Percentiles rank a stretch among this genome's conserved stretches.
These are phyloP conservation scores for Callionymus lyra DNA, from an alignment of 2,113 vertebrate genomes.

Conservation along the genomic window DNA sequence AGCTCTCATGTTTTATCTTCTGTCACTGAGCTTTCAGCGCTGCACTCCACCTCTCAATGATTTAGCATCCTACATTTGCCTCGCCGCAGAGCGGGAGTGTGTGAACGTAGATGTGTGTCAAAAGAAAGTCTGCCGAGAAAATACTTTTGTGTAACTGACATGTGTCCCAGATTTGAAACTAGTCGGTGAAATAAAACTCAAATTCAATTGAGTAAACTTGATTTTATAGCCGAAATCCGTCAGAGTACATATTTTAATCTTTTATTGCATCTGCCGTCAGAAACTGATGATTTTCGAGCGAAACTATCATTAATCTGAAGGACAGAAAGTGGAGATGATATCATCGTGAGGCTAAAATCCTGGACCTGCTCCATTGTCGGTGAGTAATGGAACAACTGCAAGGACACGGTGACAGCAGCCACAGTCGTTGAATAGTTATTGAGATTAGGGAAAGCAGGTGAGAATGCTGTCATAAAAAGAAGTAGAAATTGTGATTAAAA, in stretches of 20 bases:
- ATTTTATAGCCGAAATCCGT: too few species aligned
- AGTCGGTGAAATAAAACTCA: too few species aligned
- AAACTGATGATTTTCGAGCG: conserved; percentile 16
- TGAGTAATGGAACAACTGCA: conserved; percentile 24
- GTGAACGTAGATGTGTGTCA: conserved; percentile 5
- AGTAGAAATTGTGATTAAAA: too few species aligned
- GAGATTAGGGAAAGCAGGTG: too few species aligned
- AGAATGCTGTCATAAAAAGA: too few species aligned
- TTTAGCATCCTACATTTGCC: conserved; percentile 50
- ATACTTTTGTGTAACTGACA: too few species aligned
- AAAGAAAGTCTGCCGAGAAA: not conserved
- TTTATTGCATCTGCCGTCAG: too few species aligned
- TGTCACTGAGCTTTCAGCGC: conserved; percentile 48
- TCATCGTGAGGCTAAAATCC: conserved; percentile 22
- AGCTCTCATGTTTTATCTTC: conserved; percentile 54
- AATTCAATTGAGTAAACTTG: too few species aligned
- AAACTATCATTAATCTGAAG: conserved; percentile 18
- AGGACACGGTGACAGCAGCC: conserved; percentile 26
- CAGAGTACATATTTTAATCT: too few species aligned
- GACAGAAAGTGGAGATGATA: conserved; percentile 19
- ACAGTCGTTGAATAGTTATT: conserved; percentile 1
- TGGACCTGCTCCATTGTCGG: conserved; percentile 8
- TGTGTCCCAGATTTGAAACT: too few species aligned
- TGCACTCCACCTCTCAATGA: conserved; percentile 41
- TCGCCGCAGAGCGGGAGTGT: conserved; percentile 15